Conservation (phyloP, 2,888 invertebrate species). For the Epinotia ramella region DNA sequence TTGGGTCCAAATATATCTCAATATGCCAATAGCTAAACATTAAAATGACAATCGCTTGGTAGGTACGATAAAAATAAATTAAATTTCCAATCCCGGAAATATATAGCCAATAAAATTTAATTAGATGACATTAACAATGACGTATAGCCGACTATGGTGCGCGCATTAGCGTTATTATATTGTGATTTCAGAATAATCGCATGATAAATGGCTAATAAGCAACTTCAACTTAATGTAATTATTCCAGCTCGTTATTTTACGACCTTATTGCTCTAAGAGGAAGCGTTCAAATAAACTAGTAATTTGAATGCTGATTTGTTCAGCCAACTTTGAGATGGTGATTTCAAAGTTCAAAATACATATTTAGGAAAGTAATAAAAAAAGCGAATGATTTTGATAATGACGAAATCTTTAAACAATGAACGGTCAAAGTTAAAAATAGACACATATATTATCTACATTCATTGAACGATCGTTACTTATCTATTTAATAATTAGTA, state of each 20-base stretch:
- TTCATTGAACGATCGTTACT: no score
- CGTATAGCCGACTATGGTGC: constrained; percentile 63
- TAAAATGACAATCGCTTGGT: constrained; percentile 32
- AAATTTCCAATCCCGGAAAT: constrained; percentile 59
- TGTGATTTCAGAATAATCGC: constrained; percentile 77
- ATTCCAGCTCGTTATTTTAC: background rate
- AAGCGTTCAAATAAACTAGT: constrained; percentile 23
- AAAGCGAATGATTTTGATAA: no score
- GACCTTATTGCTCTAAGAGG: background rate
- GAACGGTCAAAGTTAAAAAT: no score
- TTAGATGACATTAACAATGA: constrained; percentile 73
- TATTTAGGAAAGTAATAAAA: background rate
- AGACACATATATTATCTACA: no score
- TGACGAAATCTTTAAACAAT: no score
- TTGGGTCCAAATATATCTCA: constrained; percentile 17
- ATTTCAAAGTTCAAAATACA: background rate
- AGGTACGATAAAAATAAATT: constrained; percentile 50
- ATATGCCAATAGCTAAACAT: constrained; percentile 21
- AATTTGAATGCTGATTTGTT: constrained; percentile 43
- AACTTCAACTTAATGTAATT: constrained; percentile 66
- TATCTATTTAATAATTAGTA: no score
- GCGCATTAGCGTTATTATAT: constrained; percentile 74
- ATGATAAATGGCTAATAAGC: constrained; percentile 67
- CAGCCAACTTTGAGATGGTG: constrained; percentile 11
- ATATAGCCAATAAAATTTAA: constrained; percentile 73